These are phyloP conservation scores for Porites evermanni DNA, from an alignment of 92 coral and sea anemone species.

Conservation along the genomic window DNA sequence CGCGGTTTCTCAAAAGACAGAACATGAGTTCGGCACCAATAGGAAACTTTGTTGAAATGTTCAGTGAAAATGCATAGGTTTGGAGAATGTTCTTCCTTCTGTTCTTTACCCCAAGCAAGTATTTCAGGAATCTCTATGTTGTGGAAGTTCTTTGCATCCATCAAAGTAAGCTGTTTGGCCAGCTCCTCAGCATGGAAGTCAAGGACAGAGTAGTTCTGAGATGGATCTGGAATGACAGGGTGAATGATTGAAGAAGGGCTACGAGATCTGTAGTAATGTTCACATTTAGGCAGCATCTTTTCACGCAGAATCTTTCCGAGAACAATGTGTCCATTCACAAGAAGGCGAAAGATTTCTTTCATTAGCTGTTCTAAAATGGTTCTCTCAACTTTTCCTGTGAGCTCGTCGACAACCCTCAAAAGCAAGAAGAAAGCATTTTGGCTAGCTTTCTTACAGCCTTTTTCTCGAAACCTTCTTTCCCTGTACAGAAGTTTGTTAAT, in stretches of 20 bases:
- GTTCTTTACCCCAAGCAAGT: constrained; percentile 98
- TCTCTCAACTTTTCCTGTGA: constrained; percentile 93
- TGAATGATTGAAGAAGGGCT: constrained; percentile 61
- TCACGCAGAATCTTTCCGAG: constrained; percentile 88
- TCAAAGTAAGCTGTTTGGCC: constrained; percentile 90
- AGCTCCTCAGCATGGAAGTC: constrained; percentile 88
- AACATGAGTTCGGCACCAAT: constrained; percentile 96
- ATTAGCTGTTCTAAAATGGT: constrained; percentile 91
- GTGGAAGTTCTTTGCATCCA: constrained; percentile 91
- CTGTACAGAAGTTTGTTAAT: constrained; percentile 89
- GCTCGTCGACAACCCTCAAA: constrained; percentile 91
- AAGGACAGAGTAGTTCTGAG: constrained; percentile 66
- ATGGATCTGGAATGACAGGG: constrained; percentile 46
- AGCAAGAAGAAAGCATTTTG: constrained; percentile 92
- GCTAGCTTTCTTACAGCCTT: constrained; percentile 96
- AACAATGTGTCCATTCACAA: constrained; percentile 86
- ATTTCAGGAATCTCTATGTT: constrained; percentile 98
- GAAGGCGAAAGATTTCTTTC: constrained; percentile 92
- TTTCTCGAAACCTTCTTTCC: constrained; percentile 93
- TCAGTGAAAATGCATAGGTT: constrained; percentile 94
- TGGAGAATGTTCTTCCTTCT: constrained; percentile 91
- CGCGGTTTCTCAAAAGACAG: constrained; percentile 92
- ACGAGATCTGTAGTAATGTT: constrained; percentile 81
- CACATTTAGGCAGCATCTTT: constrained; percentile 96
- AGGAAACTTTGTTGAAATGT: constrained; percentile 97